These are phyloP conservation scores for Enoplosus armatus DNA, from an alignment of 2,797 vertebrate genomes.

Conservation along the genomic window DNA sequence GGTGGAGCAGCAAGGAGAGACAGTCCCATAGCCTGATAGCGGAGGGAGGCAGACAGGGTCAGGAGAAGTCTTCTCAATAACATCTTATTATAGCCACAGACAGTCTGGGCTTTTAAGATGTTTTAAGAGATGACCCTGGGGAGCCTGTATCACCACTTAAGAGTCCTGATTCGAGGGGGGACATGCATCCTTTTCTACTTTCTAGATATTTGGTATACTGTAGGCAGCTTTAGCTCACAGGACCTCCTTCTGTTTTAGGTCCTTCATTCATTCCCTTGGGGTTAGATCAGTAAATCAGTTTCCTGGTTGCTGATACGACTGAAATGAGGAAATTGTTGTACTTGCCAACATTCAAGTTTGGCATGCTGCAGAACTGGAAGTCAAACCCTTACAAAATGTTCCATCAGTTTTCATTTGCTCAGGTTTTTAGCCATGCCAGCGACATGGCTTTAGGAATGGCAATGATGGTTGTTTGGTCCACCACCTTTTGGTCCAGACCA, in stretches of 20 bases:
- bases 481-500: background rate
- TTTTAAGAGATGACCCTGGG: conserved; percentile 73
- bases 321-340: background rate
- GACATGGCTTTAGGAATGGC: background rate
- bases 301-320: background rate
- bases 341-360: background rate
- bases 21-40: conserved; percentile 60
- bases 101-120: conserved; percentile 80
- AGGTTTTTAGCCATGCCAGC: background rate
- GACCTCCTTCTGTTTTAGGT: conserved; percentile 6
- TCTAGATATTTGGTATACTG: conserved; percentile 12
- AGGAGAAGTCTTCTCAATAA: conserved; percentile 73
- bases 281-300: conserved; percentile 8
- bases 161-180: conserved; percentile 35
- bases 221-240: background rate
- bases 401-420: background rate
- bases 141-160: conserved; percentile 64
- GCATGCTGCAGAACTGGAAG: background rate
- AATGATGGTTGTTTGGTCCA: background rate
- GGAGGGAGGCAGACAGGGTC: conserved; percentile 54
- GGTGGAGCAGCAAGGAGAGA: conserved; percentile 61
- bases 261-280: conserved; percentile 10
- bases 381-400: background rate
- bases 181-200: conserved; percentile 16
- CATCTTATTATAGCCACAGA: conserved; percentile 81